phyloP scores from a whole-genome alignment of 2,113 vertebrate genomes.

The Entelurus aequoreus region DNA sequence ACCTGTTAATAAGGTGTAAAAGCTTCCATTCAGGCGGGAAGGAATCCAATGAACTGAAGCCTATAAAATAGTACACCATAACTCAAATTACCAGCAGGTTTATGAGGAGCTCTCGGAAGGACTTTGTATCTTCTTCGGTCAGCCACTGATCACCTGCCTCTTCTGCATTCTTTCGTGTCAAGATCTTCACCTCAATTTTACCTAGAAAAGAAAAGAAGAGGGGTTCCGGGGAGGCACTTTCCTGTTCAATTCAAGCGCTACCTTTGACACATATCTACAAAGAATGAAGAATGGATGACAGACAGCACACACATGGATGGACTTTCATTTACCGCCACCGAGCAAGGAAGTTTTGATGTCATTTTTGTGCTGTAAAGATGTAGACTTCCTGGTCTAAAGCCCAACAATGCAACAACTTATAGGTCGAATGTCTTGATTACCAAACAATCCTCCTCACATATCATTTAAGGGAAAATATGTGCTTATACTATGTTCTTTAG shows the following conservation, averaged over 20 bases:
- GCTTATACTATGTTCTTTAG: not conserved
- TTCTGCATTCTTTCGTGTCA: slow-evolving; percentile 75
- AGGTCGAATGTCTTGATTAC: not conserved
- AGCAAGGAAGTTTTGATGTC: too few relatives aligned
- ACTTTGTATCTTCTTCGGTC: slow-evolving; percentile 88
- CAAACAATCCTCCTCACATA: not conserved
- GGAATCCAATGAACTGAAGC: not conserved
- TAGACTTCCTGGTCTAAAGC: not conserved
- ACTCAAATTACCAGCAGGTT: slow-evolving; percentile 81
- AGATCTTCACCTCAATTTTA: slow-evolving; percentile 93
- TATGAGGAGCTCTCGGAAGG: slow-evolving; percentile 89
- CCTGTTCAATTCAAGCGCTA: not conserved
- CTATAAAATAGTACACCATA: not conserved
- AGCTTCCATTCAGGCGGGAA: not conserved
- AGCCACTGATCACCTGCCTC: slow-evolving; percentile 86
- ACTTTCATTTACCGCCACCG: slow-evolving; percentile 9
- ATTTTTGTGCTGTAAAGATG: not conserved
- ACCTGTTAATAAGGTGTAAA: too few relatives aligned
- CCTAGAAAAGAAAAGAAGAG: slow-evolving; percentile 55
- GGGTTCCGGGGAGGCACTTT: not conserved
- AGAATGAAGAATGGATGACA: slow-evolving; percentile 29
- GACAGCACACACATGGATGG: slow-evolving; percentile 30
- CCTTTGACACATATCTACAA: not conserved
- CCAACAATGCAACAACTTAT: not conserved
- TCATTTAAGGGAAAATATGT: not conserved